Conservation (phyloP, 1,140 invertebrate genomes). For the Lordiphosa stackelbergi region DNA sequence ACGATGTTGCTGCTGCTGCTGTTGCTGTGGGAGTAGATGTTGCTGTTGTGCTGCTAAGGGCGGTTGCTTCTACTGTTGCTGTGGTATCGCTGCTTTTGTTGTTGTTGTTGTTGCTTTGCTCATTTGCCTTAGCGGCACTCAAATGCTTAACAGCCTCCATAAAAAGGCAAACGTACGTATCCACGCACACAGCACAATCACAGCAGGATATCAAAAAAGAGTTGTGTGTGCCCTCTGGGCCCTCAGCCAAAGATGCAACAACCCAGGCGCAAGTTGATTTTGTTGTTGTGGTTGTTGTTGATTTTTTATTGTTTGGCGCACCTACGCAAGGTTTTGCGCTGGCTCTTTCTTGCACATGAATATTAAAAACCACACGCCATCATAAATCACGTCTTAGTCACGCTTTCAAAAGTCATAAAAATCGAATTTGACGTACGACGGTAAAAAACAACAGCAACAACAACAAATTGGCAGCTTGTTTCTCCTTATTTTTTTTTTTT, state of each 20-base stretch:
- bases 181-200: conserved; percentile 54
- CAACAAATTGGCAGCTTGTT: conserved; percentile 32
- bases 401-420: conserved; percentile 77
- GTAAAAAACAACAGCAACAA: conserved; percentile 20
- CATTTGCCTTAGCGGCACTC: conserved; percentile 58
- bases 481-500: conserved; percentile 1
- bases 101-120: conserved; percentile 18
- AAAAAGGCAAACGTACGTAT: conserved; percentile 43
- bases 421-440: conserved; percentile 73
- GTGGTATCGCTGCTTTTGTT: conserved; percentile 24
- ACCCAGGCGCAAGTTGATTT: conserved; percentile 6
- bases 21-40: conserved; percentile 4
- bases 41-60: conserved; percentile 12
- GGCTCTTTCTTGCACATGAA: conserved; percentile 61
- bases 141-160: conserved; percentile 69
- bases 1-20: conserved; percentile 15
- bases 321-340: conserved; percentile 66
- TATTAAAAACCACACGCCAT: conserved; percentile 77
- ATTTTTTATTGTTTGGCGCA: conserved; percentile 73
- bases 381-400: conserved; percentile 77
- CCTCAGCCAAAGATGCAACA: conserved; percentile 39
- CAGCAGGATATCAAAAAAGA: conserved; percentile 59
- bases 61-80: conserved; percentile 5
- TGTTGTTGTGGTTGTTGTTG: conserved; percentile 12
- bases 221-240: conserved; percentile 36